phyloP scores from a whole-genome alignment of 2,888 invertebrate genomes.

The Ariolimax columbianus region DNA sequence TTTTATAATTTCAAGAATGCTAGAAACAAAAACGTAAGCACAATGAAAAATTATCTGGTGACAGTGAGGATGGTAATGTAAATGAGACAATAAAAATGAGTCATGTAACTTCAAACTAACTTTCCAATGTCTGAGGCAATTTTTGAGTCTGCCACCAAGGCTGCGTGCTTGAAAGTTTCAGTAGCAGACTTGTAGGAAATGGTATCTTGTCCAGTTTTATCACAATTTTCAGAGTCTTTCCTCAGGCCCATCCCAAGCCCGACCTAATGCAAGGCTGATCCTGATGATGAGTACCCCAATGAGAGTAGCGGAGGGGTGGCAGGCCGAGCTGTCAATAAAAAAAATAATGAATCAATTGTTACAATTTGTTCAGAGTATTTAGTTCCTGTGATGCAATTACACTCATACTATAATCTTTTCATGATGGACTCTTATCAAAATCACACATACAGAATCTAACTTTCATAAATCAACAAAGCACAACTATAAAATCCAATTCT shows the following conservation, averaged over 20 bases:
- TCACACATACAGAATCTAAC: no score
- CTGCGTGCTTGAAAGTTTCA: conserved; percentile 34
- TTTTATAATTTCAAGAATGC: no score
- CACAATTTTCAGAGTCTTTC: conserved; percentile 36
- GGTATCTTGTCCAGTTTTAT: conserved; percentile 14
- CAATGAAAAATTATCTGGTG: no score
- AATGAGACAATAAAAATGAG: no score
- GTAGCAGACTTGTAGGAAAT: conserved; percentile 38
- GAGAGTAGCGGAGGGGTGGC: conserved; percentile 33
- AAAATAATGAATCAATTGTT: not conserved
- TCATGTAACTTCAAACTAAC: conserved; percentile 41
- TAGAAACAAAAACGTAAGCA: no score
- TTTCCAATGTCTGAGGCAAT: conserved; percentile 47
- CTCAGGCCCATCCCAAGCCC: conserved; percentile 53
- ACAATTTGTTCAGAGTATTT: no score
- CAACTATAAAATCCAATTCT: no score
- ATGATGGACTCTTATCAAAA: no score
- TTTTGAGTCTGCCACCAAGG: conserved; percentile 38
- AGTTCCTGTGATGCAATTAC: no score
- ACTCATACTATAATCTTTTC: no score
- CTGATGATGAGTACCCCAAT: conserved; percentile 49
- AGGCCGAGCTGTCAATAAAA: conserved; percentile 25
- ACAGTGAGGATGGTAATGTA: no score
- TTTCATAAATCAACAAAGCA: no score
- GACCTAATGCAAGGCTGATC: conserved; percentile 42